Evolutionary conservation across 2,888 invertebrate species (phyloP).

Genomic region (Tetragnatha montana): DNA sequence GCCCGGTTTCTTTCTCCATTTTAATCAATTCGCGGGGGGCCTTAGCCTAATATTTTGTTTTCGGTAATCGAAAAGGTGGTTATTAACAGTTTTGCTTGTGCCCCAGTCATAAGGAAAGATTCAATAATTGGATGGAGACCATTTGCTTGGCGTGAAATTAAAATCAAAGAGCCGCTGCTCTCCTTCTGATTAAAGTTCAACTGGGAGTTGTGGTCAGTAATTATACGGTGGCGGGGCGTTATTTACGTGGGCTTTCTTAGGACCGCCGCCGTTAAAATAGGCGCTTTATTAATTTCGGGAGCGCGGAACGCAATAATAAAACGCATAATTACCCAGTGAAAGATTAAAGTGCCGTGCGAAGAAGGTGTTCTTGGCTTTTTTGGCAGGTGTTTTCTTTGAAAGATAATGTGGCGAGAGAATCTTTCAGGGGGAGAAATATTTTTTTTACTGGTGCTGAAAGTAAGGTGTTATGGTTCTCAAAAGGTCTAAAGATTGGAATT

Average conservation of each 20-base stretch:
- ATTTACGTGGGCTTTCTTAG: neutral
- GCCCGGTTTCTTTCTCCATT: slow-evolving; percentile 53
- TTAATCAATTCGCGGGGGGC: slow-evolving; percentile 55
- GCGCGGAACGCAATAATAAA: neutral
- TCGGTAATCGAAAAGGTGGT: slow-evolving; percentile 65
- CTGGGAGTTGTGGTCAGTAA: slow-evolving; percentile 33
- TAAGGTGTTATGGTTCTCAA: neutral
- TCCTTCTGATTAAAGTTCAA: slow-evolving; percentile 56
- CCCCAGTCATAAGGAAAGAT: slow-evolving; percentile 53
- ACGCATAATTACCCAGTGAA: neutral
- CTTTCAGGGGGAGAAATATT: neutral
- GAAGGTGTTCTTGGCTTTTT: neutral
- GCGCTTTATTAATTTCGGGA: neutral
- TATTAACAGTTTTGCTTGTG: slow-evolving; percentile 67
- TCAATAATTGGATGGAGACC: slow-evolving; percentile 57
- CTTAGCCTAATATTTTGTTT: slow-evolving; percentile 67
- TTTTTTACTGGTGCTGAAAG: neutral
- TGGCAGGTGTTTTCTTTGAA: neutral
- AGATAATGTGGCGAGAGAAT: neutral
- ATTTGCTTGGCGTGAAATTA: slow-evolving; percentile 56
- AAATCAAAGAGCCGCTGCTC: slow-evolving; percentile 23
- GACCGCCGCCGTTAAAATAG: neutral
- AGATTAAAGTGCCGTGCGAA: neutral
- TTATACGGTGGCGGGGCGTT: slow-evolving; percentile 15
- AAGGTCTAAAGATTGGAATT: neutral